Base-by-base conservation (phyloP, 2,797 vertebrate genomes). In the Takifugu ocellatus region DNA sequence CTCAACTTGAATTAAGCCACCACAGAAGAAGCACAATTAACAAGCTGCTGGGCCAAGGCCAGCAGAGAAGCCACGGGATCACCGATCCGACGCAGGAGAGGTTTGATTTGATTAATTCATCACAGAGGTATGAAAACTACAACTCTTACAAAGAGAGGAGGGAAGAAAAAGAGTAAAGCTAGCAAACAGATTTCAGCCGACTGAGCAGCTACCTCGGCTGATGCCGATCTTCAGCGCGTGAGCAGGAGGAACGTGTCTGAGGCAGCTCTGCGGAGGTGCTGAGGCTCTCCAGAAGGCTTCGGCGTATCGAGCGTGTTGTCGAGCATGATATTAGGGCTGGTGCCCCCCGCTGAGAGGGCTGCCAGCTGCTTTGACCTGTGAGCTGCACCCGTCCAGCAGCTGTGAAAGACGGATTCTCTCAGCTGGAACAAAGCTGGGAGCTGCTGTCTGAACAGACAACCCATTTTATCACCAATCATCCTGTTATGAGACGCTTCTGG, bases 311-410 rank as follows among this genome's bases (percentile, higher is more conserved):
- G 62, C 39, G 68, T 39, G 75, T 72, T 74, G 67, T 76, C 78
- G 68, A 85, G 82, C 70, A 60, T 82, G 79, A 83, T 81, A 85
- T 87, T 81, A 76, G 60, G 54, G 56, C 62, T 52, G 36, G 25
- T 4, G 10, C 36, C 67, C 73, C 72, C 54, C 49, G 45, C 70
- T 6, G 47, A 70, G 66, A 60, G 54, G 56, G 57, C 55, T 43
- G 59, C 8, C 51, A 70, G 71, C 60, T 17, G 4, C 56, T 54
- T 64, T 57, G 24, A 71, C 70, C 81, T 25, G 48, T 15, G 5
- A 61, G 68, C 63, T 53, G 56, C 55, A 25, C 50, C 33, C 16
- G 54, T 39, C 58, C 67, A 15, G 56, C 26, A 12, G 51, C 51
- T 57, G 1, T 63, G 76, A 84, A 61, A 46, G 80, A 76, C 79